These are phyloP conservation scores for Antechinus flavipes DNA, from an alignment of 2,113 vertebrate genomes.

Conservation along the genomic window DNA sequence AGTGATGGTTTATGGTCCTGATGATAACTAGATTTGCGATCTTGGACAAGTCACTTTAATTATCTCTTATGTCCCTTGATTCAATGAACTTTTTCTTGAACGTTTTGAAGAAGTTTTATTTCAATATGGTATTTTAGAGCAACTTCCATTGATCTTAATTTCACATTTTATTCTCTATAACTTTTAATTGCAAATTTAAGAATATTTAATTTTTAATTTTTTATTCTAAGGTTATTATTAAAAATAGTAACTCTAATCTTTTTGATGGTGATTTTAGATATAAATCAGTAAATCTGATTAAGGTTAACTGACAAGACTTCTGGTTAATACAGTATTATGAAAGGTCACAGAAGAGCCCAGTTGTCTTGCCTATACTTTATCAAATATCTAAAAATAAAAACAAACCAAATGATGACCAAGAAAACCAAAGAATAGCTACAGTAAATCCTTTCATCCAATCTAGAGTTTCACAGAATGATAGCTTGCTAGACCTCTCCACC, in stretches of 20 bases:
- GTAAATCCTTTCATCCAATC: neutral
- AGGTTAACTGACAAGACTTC: neutral
- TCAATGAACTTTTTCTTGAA: neutral
- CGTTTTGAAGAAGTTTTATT: neutral
- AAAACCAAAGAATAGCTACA: neutral
- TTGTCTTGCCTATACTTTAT: neutral
- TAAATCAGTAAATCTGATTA: neutral
- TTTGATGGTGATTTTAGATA: neutral
- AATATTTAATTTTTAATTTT: neutral
- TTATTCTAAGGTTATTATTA: neutral
- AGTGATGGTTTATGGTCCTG: neutral
- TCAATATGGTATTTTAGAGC: neutral
- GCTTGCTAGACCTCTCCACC: neutral
- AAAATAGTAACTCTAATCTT: neutral
- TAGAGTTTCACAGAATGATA: neutral
- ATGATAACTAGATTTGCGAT: neutral
- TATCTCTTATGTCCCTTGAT: neutral
- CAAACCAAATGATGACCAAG: neutral
- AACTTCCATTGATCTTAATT: neutral
- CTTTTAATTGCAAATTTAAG: neutral
- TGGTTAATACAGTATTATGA: neutral
- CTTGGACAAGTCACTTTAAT: neutral
- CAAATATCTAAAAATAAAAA: neutral
- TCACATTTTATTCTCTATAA: neutral
- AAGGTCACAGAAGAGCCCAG: neutral